Conservation (phyloP, 2,888 invertebrate species). For the Coleophora deauratella region DNA sequence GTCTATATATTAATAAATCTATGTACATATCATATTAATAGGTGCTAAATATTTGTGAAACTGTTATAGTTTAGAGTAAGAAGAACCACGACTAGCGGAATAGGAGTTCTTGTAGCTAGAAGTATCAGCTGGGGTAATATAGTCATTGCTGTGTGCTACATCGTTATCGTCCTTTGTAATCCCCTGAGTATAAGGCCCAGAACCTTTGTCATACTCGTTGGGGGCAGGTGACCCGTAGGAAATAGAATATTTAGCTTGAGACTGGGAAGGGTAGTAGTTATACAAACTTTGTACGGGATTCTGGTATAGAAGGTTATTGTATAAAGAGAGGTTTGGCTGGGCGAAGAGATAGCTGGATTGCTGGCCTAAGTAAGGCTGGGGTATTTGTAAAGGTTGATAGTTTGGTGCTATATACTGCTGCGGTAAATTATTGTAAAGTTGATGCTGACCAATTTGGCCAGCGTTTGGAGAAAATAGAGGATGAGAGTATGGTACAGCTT, state of each 20-base stretch:
- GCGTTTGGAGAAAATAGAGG: conserved; percentile 32
- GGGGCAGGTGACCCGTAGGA: conserved; percentile 35
- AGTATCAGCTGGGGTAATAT: conserved; percentile 40
- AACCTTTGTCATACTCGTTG: conserved; percentile 49
- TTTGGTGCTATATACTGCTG: conserved; percentile 42
- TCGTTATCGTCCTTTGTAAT: conserved; percentile 56
- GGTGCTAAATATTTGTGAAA: too few relatives aligned
- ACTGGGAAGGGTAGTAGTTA: conserved; percentile 50
- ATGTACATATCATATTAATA: background rate
- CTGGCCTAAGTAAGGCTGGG: conserved; percentile 44
- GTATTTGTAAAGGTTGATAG: conserved; percentile 37
- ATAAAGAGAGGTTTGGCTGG: conserved; percentile 47
- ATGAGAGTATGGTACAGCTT: conserved; percentile 41
- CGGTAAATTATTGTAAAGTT: conserved; percentile 23
- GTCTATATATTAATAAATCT: background rate
- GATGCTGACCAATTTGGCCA: conserved; percentile 30
- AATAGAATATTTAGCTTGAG: conserved; percentile 48
- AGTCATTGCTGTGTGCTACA: conserved; percentile 39
- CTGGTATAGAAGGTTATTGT: conserved; percentile 45
- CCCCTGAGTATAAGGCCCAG: conserved; percentile 36
- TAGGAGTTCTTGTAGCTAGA: conserved; percentile 50
- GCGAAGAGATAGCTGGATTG: conserved; percentile 50
- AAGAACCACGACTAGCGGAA: conserved; percentile 33
- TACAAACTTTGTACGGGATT: conserved; percentile 50
- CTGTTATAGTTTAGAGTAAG: conserved; percentile 34